phyloP scores from a whole-genome alignment of 2,797 vertebrate genomes.

The Rhadinocentrus ornatus region DNA sequence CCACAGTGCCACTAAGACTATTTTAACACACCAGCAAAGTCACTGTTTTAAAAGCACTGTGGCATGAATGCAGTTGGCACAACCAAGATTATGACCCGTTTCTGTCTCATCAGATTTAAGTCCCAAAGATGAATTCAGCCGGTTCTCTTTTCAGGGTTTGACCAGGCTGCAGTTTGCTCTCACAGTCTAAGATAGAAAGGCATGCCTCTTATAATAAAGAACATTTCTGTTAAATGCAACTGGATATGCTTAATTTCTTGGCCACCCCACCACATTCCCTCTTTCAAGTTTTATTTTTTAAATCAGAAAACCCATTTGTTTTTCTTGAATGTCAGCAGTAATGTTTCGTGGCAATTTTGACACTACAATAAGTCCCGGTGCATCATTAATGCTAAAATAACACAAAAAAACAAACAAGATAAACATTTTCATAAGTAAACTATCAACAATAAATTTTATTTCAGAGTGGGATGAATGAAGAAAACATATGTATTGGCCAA shows the following conservation, averaged over 20 bases:
- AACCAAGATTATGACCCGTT: background rate
- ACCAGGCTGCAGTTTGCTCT: slow-evolving; percentile 36
- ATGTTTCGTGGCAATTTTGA: no score
- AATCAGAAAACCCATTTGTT: background rate
- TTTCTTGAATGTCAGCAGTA: no score
- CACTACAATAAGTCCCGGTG: background rate
- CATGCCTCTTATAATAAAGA: slow-evolving; percentile 71
- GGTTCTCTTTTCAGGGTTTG: slow-evolving; percentile 35
- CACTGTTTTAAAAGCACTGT: slow-evolving; percentile 21
- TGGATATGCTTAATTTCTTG: slow-evolving; percentile 4
- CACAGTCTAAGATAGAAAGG: slow-evolving; percentile 41
- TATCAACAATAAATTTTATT: no score
- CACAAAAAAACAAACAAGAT: background rate
- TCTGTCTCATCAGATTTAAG: slow-evolving; percentile 29
- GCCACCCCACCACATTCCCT: no score
- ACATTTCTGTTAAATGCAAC: slow-evolving; percentile 39
- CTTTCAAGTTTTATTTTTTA: background rate
- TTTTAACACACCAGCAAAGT: background rate
- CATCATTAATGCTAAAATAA: background rate
- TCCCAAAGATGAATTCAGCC: slow-evolving; percentile 56
- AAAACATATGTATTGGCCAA: no score
- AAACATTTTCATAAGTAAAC: background rate
- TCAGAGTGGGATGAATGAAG: no score
- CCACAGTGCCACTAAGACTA: slow-evolving; percentile 15
- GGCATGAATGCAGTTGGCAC: slow-evolving; percentile 8